Evolutionary conservation across 2,888 invertebrate genomes (phyloP), one percentile per base, ranked within the genome.

Genomic region (Drosophila pseudotalamancana): DNA sequence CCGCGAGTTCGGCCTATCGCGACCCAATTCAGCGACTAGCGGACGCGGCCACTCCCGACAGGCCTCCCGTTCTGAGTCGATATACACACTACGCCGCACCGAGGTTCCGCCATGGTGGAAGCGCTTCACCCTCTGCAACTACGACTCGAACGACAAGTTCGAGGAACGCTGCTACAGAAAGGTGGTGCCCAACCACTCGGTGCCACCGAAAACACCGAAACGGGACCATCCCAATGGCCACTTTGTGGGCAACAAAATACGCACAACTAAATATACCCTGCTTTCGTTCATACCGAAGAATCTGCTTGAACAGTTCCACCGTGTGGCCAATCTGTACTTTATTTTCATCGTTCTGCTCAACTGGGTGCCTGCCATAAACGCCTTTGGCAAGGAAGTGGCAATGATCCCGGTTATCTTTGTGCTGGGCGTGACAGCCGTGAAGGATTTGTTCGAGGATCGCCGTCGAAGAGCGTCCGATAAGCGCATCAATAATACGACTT

Each of bases 241-340:
- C 46, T 94, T 95, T 89, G 94, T 96, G 80, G 94, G 95, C 89
- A 98, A 98, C 91, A 94, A 95, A 92, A 95, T 98, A 89, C 94
- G 97, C 91, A 98, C 98, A 91, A 98, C 98, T 51, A 98, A 99
- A 92, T 99, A 99, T 92, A 98, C 98, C 19, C 89, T 97, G 62
- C 92, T 98, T 76, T 98, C 97, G 81, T 99, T 99, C 92, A 92
- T 99, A 89, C 98, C 99, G 59, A 96, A 98, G 92, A 99, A 99
- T 92, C 93, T 99, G 66, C 94, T 98, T 91, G 98, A 99, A 92
- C 99, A 99, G 92, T 98, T 99, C 92, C 98, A 98, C 92, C 95
- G 99, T 68, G 97, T 98, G 89, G 99, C 99, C 71, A 99, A 99
- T 93, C 93, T 99, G 88, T 99, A 99, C 93, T 99, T 99, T 92